phyloP scores from a whole-genome alignment of 2,113 vertebrate species.

The pig (Sus scrofa) region T2T-Sscrofa CM000813.6:128058501-128059000 shows the following conservation, averaged over 20 bases:
- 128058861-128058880: constrained; percentile 69
- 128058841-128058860: constrained; percentile 79
- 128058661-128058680: constrained; percentile 71
- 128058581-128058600: constrained; percentile 53
- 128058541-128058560: constrained; percentile 47
- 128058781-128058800: constrained; percentile 66
- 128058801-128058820: constrained; percentile 75
- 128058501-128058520: constrained; percentile 46
- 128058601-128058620: constrained; percentile 70
- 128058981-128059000: not conserved
- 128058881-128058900: constrained; percentile 74
- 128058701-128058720: constrained; percentile 59
- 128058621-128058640: constrained; percentile 64
- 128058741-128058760: constrained; percentile 71
- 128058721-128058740: constrained; percentile 74
- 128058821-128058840: constrained; percentile 69
- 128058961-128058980: not conserved
- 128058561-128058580: constrained; percentile 60
- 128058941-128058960: constrained; percentile 36
- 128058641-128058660: constrained; percentile 60
- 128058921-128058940: constrained; percentile 55
- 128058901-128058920: constrained; percentile 71
- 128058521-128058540: constrained; percentile 51
- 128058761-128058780: constrained; percentile 77
- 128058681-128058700: constrained; percentile 59